Base-by-base conservation (phyloP, 2,797 vertebrate genomes). In the Vireo griseus region DNA sequence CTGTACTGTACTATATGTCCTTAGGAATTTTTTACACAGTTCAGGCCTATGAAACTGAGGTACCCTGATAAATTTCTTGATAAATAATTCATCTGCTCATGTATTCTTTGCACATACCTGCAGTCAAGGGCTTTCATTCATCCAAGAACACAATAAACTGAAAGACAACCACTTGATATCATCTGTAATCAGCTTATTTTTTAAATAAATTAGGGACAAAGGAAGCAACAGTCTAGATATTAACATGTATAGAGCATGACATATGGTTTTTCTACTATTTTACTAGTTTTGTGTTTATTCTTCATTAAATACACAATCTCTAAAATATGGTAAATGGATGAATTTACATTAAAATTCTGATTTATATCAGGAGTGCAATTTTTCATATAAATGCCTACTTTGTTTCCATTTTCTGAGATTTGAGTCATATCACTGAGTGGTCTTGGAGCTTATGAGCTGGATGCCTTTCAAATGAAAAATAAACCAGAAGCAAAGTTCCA, bases 381-480 rank as follows among this genome's bases (percentile, higher is more conserved):
- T 89, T 72, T 92, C 68, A 58, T 44, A 65, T 80, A 91, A 89
- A 68, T 75, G 67, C 31, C 35, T 77, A 50, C 42, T 94, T 93
- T 88, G 39, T 88, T 75, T 78, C 75, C 69, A 44, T 86, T 95
- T 90, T 35, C 75, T 83, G 85, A 91, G 72, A 57, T 85, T 73
- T 76, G 37, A 87, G n/a, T 91, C 86, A 61, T 51, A 82, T 89
- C 72, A 55, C 24, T 52, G 73, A 94, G 54, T 65, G 20, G 54
- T 94, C 82, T 86, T 78, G 83, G 72, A 94, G 39, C 20, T 92
- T 74, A 68, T 29, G 65, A 83, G 54, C 50, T 95, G 57, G 82
- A 94, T 88, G 72, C 20, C 40, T 92, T 96, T 95, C 85, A 92
- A 84, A 92, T 86, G 79, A 91, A 96, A 95, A 91, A 94, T 81